These are phyloP conservation scores for Erithacus rubecula DNA, from an alignment of 2,797 vertebrate species.

Conservation along the genomic window DNA sequence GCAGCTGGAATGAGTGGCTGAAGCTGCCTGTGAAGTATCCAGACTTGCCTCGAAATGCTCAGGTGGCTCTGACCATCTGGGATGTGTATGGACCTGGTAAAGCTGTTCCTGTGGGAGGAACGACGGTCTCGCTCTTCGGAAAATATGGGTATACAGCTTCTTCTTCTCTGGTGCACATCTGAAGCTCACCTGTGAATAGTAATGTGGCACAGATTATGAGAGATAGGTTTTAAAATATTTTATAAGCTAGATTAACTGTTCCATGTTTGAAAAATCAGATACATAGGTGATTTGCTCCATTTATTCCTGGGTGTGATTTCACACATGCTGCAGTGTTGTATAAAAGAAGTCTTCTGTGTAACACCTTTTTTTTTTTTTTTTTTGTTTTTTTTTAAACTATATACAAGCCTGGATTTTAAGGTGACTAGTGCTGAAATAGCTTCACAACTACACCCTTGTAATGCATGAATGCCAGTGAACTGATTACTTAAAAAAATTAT, in stretches of 20 bases:
- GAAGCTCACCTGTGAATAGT: not conserved
- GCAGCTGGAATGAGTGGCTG: conserved; percentile 98
- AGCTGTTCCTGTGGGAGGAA: conserved; percentile 93
- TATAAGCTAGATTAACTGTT: not conserved
- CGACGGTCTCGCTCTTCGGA: conserved; percentile 94
- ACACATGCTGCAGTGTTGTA: not conserved
- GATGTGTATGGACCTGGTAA: conserved; percentile 96
- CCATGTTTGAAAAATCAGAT: not conserved
- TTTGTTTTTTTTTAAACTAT: rapidly evolving
- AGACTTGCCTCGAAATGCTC: conserved; percentile 93
- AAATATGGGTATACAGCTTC: conserved; percentile 82
- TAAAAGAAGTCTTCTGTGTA: not conserved
- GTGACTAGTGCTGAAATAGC: not conserved
- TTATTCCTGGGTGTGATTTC: not conserved
- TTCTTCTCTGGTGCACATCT: not conserved
- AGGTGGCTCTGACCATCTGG: conserved; percentile 96
- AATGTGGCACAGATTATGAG: not conserved
- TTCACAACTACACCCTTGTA: not conserved
- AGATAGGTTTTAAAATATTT: not conserved
- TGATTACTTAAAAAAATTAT: not conserved
- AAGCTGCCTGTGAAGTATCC: conserved; percentile 96
- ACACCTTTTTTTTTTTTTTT: too few relatives aligned
- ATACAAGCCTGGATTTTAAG: not conserved
- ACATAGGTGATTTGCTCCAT: rapidly evolving
- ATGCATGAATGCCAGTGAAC: not conserved